Evolutionary conservation across 2,113 vertebrate species (phyloP).

Genomic region (Zapornia atra): DNA sequence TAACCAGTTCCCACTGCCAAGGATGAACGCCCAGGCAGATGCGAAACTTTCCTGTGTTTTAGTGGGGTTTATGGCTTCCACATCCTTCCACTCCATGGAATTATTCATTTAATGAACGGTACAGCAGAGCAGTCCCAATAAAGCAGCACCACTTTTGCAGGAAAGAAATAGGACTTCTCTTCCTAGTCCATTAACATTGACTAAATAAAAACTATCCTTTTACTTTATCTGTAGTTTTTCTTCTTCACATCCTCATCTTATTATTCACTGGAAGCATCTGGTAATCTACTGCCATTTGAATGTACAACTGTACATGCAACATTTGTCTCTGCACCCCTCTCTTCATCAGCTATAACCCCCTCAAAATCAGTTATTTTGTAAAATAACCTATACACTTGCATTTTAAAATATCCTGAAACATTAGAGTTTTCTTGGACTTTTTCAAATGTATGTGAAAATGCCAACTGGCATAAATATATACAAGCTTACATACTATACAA

Average conservation of each 20-base stretch:
- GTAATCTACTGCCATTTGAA: background rate
- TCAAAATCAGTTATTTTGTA: background rate
- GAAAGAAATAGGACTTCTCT: background rate
- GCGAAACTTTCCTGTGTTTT: background rate
- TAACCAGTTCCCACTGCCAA: fast-evolving
- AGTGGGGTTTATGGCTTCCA: background rate
- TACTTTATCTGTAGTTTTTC: background rate
- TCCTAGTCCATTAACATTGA: background rate
- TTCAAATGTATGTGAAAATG: background rate
- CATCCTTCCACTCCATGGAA: background rate
- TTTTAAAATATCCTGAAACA: background rate
- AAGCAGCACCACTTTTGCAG: background rate
- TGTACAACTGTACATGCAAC: background rate
- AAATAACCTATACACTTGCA: background rate
- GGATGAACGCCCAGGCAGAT: background rate
- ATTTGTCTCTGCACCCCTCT: background rate
- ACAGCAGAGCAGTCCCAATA: background rate
- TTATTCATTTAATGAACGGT: background rate
- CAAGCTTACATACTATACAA: background rate
- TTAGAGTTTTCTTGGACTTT: background rate
- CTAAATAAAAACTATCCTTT: background rate
- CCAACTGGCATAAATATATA: background rate
- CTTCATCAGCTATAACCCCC: background rate
- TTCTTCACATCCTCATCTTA: background rate
- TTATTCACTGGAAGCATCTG: background rate